Evolutionary conservation across 2,797 vertebrate species (phyloP).

Genomic region (Glossophaga mutica): DNA sequence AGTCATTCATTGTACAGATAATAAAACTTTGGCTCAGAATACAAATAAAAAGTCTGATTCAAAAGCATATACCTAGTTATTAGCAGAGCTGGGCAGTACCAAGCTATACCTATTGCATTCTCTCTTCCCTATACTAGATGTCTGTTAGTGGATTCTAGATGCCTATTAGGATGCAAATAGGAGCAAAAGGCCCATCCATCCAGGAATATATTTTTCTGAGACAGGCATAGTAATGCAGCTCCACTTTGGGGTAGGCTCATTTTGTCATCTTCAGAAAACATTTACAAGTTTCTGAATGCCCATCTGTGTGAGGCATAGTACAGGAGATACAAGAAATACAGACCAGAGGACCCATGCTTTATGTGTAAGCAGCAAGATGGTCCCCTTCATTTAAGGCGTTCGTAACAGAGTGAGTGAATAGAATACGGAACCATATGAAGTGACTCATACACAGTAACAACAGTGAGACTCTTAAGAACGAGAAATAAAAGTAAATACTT

Average conservation of each 20-base stretch:
- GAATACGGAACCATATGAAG: neutral
- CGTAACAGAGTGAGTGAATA: neutral
- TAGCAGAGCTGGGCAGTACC: neutral
- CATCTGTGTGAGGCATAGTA: neutral
- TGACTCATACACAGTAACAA: neutral
- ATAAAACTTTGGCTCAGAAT: neutral
- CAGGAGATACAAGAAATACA: neutral
- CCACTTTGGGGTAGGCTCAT: neutral
- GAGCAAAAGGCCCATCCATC: neutral
- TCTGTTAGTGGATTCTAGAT: neutral
- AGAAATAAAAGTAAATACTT: neutral
- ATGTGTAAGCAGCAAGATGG: neutral
- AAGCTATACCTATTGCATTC: neutral
- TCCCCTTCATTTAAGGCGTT: neutral
- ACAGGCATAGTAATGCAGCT: neutral
- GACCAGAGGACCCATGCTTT: neutral
- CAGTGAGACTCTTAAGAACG: neutral
- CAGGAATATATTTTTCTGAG: neutral
- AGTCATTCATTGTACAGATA: neutral
- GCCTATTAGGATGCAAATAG: neutral
- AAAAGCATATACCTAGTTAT: neutral
- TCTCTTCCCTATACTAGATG: neutral
- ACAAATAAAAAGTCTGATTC: constrained; percentile 1
- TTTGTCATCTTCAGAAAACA: neutral
- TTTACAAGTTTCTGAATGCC: neutral